phyloP scores from a whole-genome alignment of 1,140 invertebrate species.

The Diachasma alloeum region DNA sequence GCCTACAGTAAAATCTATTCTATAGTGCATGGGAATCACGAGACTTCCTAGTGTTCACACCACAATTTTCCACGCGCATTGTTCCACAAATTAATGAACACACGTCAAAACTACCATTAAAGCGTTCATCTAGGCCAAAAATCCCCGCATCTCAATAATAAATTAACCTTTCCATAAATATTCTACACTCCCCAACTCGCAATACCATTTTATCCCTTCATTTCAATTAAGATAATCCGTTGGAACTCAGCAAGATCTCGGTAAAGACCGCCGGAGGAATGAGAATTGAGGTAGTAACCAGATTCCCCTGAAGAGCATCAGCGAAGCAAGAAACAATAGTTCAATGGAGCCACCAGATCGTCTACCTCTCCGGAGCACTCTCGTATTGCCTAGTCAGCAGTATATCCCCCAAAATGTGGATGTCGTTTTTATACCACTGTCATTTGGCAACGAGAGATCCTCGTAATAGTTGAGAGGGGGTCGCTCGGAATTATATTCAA shows the following conservation, averaged over 20 bases:
- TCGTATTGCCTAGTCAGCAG: slow-evolving; percentile 33
- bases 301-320: slow-evolving; percentile 30
- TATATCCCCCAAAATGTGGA: background rate
- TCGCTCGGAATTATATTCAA: background rate
- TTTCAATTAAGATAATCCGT: background rate
- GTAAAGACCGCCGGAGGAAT: background rate
- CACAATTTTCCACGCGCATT: too few relatives aligned
- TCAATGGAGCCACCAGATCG: slow-evolving; percentile 48
- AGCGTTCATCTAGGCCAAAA: too few relatives aligned
- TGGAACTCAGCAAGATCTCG: background rate
- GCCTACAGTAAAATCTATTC: too few relatives aligned
- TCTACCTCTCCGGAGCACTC: background rate
- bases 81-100: too few relatives aligned
- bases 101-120: too few relatives aligned
- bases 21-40: too few relatives aligned
- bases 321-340: slow-evolving; percentile 43
- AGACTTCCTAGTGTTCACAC: too few relatives aligned
- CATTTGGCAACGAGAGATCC: background rate
- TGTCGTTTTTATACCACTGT: background rate
- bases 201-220: too few relatives aligned
- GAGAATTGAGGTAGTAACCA: background rate
- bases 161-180: too few relatives aligned
- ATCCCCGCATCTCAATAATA: background rate
- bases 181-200: too few relatives aligned
- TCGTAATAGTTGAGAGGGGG: background rate